Conservation (phyloP, 2,797 vertebrate genomes). For the Melopsittacus undulatus region DNA sequence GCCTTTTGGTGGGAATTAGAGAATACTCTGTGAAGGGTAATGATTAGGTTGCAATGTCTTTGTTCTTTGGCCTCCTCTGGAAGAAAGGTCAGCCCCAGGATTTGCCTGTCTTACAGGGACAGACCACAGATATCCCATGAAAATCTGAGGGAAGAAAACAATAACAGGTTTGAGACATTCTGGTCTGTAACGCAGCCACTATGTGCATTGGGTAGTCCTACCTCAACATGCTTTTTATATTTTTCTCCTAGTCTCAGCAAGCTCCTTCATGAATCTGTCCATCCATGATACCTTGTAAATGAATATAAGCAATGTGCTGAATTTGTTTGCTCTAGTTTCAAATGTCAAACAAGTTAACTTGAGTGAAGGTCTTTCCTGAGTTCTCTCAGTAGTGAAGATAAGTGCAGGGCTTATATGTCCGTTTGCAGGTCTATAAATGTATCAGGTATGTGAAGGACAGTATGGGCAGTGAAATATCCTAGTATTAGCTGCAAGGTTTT, state of each 20-base stretch:
- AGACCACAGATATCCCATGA: neutral
- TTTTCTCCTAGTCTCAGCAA: neutral
- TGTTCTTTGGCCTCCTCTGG: neutral
- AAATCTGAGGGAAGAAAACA: neutral
- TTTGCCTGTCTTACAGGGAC: neutral
- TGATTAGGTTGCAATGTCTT: neutral
- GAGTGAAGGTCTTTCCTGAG: neutral
- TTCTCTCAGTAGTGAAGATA: neutral
- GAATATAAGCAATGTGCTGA: neutral
- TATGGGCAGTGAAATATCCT: neutral
- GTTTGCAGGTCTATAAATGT: neutral
- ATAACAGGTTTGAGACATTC: neutral
- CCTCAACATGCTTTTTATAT: accelerated
- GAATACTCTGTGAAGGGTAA: neutral
- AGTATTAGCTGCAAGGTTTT: neutral
- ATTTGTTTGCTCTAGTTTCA: neutral
- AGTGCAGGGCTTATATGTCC: neutral
- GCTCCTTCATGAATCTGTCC: neutral
- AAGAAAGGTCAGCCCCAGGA: neutral
- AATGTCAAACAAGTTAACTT: neutral
- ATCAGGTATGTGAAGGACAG: neutral
- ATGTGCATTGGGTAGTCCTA: neutral
- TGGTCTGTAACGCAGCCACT: neutral
- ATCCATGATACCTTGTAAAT: neutral
- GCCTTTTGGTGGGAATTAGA: neutral